Evolutionary conservation across 2,888 invertebrate species (phyloP), one percentile per base, ranked within the genome.

Genomic region (Melinaea menophilus): DNA sequence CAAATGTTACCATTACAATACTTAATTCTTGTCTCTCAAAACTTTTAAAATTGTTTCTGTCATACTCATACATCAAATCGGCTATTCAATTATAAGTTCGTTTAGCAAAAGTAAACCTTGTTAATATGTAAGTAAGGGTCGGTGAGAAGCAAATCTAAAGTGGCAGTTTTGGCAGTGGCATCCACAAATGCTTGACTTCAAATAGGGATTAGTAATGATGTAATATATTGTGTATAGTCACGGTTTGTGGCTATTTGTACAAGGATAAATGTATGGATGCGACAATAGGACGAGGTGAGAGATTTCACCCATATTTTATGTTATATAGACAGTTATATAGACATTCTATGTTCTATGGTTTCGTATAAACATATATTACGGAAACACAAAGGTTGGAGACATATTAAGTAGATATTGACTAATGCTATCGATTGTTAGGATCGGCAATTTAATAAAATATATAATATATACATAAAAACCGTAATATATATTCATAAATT

Each of bases 11-110:
- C 67, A 74, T 72, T 71, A 76, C 76, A 75, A 75, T 77, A 76
- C 81, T 85, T 82, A 79, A 82, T 84, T 81, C 82, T 81, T 81
- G 85, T 86, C 85, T 70, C 66, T 79, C 73, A 75, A 79, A 80
- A 76, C 73, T 79, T 63, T 80, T 79, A 77, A 81, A 81, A 80
- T 79, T 72, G 76, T 79, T 77, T 79, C 78, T 79, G 82, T 81
- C 82, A 81, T 69, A 67, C 68, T 65, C 62, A 77, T 79, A 76
- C 70, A 77, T 83, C 79, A 82, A 78, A 72, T 68, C 59, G 65
- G 72, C 74, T 65, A 63, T 33, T 13, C 12, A 11, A 2, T 66
- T 11, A 37, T 66, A 63, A 4, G n/a, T 33, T 3, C 9, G 51
- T 11, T 45, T 54, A 45, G 22, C 35, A 0, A 73, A 69, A 68